phyloP scores from a whole-genome alignment of 2,113 vertebrate genomes.

The Microtus montanus region DNA sequence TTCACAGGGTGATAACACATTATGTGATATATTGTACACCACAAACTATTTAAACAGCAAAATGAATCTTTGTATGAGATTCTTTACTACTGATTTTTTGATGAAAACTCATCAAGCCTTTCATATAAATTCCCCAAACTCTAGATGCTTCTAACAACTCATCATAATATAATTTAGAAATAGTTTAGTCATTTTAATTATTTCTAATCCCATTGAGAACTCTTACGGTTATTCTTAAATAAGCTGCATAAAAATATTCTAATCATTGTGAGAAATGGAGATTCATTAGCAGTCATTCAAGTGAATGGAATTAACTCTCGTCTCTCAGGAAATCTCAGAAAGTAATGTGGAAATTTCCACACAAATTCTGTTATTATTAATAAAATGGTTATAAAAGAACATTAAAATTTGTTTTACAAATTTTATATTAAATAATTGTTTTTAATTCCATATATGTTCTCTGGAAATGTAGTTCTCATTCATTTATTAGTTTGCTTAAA shows the following conservation, averaged over 20 bases:
- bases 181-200: constrained; percentile 65
- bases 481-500: not conserved
- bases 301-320: constrained; percentile 40
- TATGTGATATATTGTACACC: not conserved
- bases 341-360: not conserved
- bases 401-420: not conserved
- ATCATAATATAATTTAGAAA: constrained; percentile 41
- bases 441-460: not conserved
- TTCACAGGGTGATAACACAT: not conserved
- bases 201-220: constrained; percentile 57
- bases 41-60: not conserved
- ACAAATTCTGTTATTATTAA: not conserved
- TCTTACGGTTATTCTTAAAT: constrained; percentile 55
- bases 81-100: not conserved
- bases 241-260: not conserved
- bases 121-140: constrained; percentile 36
- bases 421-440: not conserved
- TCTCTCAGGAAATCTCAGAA: not conserved
- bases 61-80: not conserved
- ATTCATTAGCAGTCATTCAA: constrained; percentile 45
- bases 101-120: constrained; percentile 59
- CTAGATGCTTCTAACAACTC: constrained; percentile 35
- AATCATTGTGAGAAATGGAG: constrained; percentile 44
- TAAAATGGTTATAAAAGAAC: not conserved
- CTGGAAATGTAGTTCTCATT: not conserved